Evolutionary conservation across 2,888 invertebrate species (phyloP), one percentile per base, ranked within the genome.

Genomic region (Tribolium freemani): DNA sequence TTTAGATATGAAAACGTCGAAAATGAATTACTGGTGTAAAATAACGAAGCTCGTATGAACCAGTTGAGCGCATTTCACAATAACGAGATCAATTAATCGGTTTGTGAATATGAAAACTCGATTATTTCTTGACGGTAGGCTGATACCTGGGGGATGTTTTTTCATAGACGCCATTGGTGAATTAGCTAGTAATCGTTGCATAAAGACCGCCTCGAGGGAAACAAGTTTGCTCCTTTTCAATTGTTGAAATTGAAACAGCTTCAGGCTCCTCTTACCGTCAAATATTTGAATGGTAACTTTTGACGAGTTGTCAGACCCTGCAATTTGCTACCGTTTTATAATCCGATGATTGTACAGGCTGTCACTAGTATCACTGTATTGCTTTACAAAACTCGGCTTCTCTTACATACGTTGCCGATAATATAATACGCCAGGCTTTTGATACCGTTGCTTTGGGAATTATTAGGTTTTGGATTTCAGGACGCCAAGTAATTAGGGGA

Each of bases 51-150:
- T 77, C 75, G 72, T 69, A 75, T 75, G 73, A 71, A 76, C 75
- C 73, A 72, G 71, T 77, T 72, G 72, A 73, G 67, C 72, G 72
- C 75, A 77, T 75, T 76, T 64, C 76, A 77, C 73, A 78, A 79
- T 80, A 80, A 79, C 80, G 79, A 80, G 79, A 79, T 80, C 79
- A 78, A 79, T 78, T 78, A 78, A 79, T 77, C 75, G 75, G 68
- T 76, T 74, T 72, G 57, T 50, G 67, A 46, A 44, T 60, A 9
- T 44, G 53, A 44, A 69, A 63, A 61, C 51, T 56, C n/a, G 30
- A 46, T 48, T 21, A 54, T 66, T 66, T 46, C 56, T 66, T 54
- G 31, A 50, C 21, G 31, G 16, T 38, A 30, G 56, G 54, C 44
- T 20, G 54, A 53, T 51, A 31, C 20, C 30, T 38, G 10, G 20